Percentiles rank a stretch among this genome's conserved stretches.
Conservation (phyloP, 2,113 vertebrate species). For the Nannobrachium achirus region DNA sequence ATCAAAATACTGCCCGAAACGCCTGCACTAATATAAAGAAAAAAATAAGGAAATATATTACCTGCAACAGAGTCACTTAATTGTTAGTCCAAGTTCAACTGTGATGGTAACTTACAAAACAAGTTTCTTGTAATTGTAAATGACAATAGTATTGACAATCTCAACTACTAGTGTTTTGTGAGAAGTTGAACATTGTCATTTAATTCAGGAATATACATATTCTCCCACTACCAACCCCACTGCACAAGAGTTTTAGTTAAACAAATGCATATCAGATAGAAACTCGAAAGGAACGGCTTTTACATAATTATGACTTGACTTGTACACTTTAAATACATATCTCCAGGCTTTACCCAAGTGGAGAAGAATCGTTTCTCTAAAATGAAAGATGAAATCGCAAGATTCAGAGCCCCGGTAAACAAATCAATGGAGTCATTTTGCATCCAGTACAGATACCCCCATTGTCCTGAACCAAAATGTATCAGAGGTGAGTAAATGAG, state of each 20-base stretch:
- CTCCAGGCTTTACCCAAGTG: slow-evolving; percentile 57
- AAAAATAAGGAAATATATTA: too few species aligned
- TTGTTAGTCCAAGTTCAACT: too few species aligned
- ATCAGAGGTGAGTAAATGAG: slow-evolving; percentile 52
- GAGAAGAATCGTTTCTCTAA: slow-evolving; percentile 62
- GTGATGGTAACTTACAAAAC: too few species aligned
- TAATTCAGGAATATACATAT: background rate
- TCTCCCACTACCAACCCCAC: too few species aligned
- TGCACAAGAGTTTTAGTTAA: background rate
- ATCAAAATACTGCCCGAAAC: too few species aligned
- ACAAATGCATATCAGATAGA: background rate
- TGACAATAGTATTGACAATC: background rate
- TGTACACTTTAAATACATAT: background rate
- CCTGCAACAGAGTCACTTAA: too few species aligned
- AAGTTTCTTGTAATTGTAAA: too few species aligned
- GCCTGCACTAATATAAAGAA: too few species aligned
- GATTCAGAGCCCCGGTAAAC: rapidly evolving
- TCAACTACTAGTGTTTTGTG: background rate
- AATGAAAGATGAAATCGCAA: slow-evolving; percentile 46
- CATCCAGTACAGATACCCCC: slow-evolving; percentile 58
- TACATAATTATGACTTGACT: background rate
- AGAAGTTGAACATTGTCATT: background rate
- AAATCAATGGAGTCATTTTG: slow-evolving; percentile 29
- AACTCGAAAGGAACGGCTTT: background rate
- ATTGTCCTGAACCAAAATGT: slow-evolving; percentile 40